phyloP scores from a whole-genome alignment of 1,140 invertebrate genomes.

The Antheraea mylitta region DNA sequence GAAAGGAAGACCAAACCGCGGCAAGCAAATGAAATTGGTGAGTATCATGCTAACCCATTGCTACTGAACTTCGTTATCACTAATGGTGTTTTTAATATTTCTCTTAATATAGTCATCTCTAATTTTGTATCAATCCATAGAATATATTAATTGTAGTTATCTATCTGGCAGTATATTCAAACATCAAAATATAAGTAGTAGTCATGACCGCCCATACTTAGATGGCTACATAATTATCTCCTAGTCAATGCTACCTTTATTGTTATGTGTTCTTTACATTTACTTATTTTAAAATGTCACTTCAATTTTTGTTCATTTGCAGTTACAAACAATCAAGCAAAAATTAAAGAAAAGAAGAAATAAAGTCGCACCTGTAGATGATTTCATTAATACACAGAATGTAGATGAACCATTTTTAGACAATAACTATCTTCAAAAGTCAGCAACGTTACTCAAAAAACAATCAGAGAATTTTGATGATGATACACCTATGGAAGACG shows the following conservation, averaged over 20 bases:
- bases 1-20: background rate
- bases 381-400: background rate
- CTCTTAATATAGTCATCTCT: no score
- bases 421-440: constrained; percentile 12
- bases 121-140: no score
- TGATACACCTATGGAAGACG: constrained; percentile 30
- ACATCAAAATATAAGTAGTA: no score
- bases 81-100: no score
- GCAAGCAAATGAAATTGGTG: constrained; percentile 27
- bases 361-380: constrained; percentile 13
- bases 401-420: constrained; percentile 7
- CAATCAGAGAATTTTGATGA: background rate
- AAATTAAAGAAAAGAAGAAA: constrained; percentile 32
- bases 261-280: no score
- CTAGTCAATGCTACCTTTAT: no score
- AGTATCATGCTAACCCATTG: constrained; percentile 17
- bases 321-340: constrained; percentile 39
- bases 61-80: no score
- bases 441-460: background rate
- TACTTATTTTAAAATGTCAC: no score
- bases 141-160: no score
- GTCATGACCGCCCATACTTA: no score
- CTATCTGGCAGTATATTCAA: no score
- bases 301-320: constrained; percentile 14
- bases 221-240: no score